Percentiles rank a stretch among this genome's conserved stretches.
These are phyloP conservation scores for Cyprinodon tularosa DNA, from an alignment of 2,113 vertebrate species.

Conservation along the genomic window DNA sequence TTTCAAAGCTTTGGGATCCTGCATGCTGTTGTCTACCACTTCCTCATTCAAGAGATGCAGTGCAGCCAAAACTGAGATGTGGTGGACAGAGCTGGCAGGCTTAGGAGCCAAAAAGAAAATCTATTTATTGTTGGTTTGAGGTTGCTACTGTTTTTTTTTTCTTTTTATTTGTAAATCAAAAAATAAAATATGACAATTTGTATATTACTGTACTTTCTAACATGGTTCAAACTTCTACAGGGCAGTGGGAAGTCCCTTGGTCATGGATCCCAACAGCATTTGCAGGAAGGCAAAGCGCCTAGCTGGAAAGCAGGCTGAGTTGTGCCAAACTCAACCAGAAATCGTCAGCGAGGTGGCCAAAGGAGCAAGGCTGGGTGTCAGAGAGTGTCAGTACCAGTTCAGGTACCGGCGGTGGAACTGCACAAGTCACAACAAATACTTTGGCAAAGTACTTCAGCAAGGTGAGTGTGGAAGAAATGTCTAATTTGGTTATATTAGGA, in stretches of 20 bases:
- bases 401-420: slow-evolving; percentile 97
- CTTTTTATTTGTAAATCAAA: neutral
- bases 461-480: slow-evolving; percentile 81
- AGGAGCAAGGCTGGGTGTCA: slow-evolving; percentile 90
- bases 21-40: slow-evolving; percentile 47
- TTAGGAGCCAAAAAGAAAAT: slow-evolving; percentile 14
- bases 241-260: slow-evolving; percentile 96
- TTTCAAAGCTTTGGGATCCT: slow-evolving; percentile 52
- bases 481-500: neutral
- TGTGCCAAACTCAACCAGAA: slow-evolving; percentile 96
- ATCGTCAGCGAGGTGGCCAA: slow-evolving; percentile 93
- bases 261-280: slow-evolving; percentile 98
- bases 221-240: slow-evolving; percentile 75
- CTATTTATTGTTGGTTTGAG: slow-evolving; percentile 24
- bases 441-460: slow-evolving; percentile 96
- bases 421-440: slow-evolving; percentile 97
- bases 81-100: slow-evolving; percentile 43
- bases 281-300: slow-evolving; percentile 95
- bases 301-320: slow-evolving; percentile 91
- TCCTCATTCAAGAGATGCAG: slow-evolving; percentile 26
- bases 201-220: slow-evolving; percentile 20
- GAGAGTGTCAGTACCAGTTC: slow-evolving; percentile 97
- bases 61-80: slow-evolving; percentile 42
- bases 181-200: neutral
- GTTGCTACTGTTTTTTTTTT: slow-evolving; percentile 19